These are phyloP conservation scores for Enteromius thamalakanensis DNA, from an alignment of 2,797 vertebrate species.

Conservation along the genomic window DNA sequence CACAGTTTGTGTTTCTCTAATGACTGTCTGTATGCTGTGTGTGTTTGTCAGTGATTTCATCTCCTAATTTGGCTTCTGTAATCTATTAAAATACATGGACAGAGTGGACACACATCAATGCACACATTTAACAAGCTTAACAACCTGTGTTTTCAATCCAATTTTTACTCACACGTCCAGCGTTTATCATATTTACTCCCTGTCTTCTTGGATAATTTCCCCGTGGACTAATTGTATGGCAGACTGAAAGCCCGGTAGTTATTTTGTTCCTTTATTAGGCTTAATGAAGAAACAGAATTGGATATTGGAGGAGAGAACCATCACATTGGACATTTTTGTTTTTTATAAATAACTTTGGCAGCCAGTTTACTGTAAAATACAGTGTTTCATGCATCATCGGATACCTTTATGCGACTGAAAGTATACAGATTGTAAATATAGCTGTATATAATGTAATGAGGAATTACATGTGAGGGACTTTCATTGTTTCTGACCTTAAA, in stretches of 20 bases:
- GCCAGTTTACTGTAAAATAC: neutral
- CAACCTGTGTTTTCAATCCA: neutral
- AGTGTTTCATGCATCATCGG: neutral
- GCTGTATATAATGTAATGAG: neutral
- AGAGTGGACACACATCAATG: neutral
- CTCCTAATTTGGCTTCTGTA: neutral
- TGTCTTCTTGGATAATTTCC: constrained; percentile 4
- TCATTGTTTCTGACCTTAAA: constrained; percentile 7
- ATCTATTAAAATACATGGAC: neutral
- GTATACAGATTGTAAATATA: neutral
- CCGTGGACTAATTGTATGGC: neutral
- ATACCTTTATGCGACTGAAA: neutral
- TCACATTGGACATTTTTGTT: neutral
- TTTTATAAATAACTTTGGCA: neutral
- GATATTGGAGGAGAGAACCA: neutral
- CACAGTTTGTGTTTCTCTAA: neutral
- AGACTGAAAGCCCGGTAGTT: neutral
- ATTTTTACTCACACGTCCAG: neutral
- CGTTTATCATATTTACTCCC: neutral
- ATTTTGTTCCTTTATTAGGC: neutral
- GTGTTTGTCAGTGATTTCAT: neutral
- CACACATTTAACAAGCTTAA: constrained; percentile 18
- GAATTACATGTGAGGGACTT: constrained; percentile 8
- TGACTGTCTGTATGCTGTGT: neutral
- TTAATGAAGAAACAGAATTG: neutral